Evolutionary conservation across 2,888 invertebrate species (phyloP).

Genomic region (Hypomecis punctinalis): DNA sequence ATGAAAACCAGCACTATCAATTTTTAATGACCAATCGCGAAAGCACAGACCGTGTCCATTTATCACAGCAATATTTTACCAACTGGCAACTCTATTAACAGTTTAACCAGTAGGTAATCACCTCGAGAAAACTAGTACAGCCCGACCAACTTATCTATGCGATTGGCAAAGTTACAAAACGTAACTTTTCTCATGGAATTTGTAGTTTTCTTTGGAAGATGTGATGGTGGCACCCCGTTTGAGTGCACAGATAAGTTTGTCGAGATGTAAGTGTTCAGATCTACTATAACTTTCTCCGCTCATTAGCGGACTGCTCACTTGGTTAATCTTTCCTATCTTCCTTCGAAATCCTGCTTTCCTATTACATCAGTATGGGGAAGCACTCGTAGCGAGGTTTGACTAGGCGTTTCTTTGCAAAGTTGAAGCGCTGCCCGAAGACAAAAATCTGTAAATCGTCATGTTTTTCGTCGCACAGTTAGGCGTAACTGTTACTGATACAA

Average conservation of each 20-base stretch:
- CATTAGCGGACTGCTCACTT: constrained; percentile 31
- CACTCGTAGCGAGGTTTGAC: constrained; percentile 16
- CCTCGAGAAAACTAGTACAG: constrained; percentile 16
- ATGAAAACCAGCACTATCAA: neutral
- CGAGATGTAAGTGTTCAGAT: constrained; percentile 3
- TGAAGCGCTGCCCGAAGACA: no score
- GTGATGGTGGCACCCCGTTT: neutral
- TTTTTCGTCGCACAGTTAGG: no score
- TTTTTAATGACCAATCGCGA: constrained; percentile 3
- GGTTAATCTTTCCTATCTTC: constrained; percentile 33
- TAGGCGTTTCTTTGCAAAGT: no score
- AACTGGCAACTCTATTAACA: constrained; percentile 24
- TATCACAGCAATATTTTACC: constrained; percentile 19
- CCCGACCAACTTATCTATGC: neutral
- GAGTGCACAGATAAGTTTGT: neutral
- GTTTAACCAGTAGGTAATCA: constrained; percentile 24
- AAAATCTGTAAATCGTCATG: no score
- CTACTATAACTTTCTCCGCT: constrained; percentile 26
- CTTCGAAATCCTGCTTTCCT: constrained; percentile 25
- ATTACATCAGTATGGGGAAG: neutral
- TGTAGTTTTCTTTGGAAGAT: neutral
- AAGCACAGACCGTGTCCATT: constrained; percentile 4
- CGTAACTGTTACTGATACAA: no score
- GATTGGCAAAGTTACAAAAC: neutral
- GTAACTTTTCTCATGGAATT: neutral